Evolutionary conservation across 2,888 invertebrate genomes (phyloP).

Genomic region (Gerris lacustris): DNA sequence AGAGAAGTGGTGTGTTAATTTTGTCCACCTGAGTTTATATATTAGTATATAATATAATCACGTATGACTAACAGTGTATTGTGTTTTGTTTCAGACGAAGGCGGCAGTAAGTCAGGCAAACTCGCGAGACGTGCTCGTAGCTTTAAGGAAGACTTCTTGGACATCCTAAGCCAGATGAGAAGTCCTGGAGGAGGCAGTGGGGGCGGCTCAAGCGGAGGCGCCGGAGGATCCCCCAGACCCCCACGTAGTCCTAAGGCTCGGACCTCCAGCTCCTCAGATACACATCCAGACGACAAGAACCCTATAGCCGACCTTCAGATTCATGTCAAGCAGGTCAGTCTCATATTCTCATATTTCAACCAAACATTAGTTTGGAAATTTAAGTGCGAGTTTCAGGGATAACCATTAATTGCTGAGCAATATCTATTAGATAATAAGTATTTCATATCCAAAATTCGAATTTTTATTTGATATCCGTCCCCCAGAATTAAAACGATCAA

Average conservation of each 20-base stretch:
- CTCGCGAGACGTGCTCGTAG: constrained; percentile 76
- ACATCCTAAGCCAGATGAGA: constrained; percentile 80
- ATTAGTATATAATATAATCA: too few species aligned
- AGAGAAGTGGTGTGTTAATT: too few species aligned
- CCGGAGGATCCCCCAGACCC: constrained; percentile 40
- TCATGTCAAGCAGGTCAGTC: constrained; percentile 47
- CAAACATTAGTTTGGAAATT: too few species aligned
- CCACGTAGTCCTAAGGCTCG: constrained; percentile 39
- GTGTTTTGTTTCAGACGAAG: constrained; percentile 18
- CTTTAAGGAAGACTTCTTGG: constrained; percentile 84
- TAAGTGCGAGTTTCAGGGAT: too few species aligned
- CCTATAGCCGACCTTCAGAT: constrained; percentile 60
- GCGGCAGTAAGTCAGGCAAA: constrained; percentile 52
- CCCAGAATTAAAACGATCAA: too few species aligned
- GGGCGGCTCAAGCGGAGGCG: constrained; percentile 33
- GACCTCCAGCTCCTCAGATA: constrained; percentile 35
- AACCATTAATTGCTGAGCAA: too few species aligned
- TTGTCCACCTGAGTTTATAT: too few species aligned
- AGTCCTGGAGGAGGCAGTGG: constrained; percentile 44
- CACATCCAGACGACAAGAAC: constrained; percentile 40
- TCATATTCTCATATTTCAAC: background rate
- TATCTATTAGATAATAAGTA: too few species aligned
- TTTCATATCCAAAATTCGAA: too few species aligned
- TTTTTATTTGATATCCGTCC: too few species aligned
- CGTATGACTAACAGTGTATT: background rate